Evolutionary conservation across 2,888 invertebrate species (phyloP).

Genomic region (Dendrolimus pini): DNA sequence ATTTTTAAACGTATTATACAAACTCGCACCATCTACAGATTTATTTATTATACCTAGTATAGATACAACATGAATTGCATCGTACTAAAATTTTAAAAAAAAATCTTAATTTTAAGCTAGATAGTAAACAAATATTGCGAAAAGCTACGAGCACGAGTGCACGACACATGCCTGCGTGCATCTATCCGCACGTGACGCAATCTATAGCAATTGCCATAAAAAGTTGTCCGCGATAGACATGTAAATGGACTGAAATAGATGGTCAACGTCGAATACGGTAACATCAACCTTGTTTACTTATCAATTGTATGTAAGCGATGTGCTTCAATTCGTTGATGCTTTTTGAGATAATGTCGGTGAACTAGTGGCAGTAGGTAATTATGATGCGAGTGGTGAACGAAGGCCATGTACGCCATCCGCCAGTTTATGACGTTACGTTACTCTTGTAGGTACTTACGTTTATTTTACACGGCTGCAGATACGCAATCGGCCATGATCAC

Average conservation of each 20-base stretch:
- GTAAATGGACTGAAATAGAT: neutral
- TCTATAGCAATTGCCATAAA: neutral
- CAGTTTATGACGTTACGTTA: slow-evolving; percentile 8
- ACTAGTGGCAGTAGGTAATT: slow-evolving; percentile 1
- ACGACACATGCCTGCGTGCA: neutral
- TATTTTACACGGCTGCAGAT: slow-evolving; percentile 7
- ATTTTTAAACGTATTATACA: too few species aligned
- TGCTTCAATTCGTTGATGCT: neutral
- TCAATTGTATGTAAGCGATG: neutral
- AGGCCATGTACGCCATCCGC: slow-evolving; percentile 14
- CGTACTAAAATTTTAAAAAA: too few species aligned
- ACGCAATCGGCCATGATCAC: slow-evolving; percentile 14
- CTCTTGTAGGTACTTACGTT: neutral
- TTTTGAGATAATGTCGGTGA: neutral
- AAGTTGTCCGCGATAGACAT: neutral
- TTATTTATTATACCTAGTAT: too few species aligned
- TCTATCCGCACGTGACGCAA: neutral
- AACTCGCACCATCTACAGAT: too few species aligned
- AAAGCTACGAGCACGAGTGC: neutral
- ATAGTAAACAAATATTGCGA: neutral
- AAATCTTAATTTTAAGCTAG: neutral
- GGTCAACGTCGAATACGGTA: neutral
- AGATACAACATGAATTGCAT: too few species aligned
- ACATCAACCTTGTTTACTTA: neutral
- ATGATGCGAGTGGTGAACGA: slow-evolving; percentile 13